phyloP scores from a whole-genome alignment of 2,797 vertebrate species.

The Ciconia nigra region DNA sequence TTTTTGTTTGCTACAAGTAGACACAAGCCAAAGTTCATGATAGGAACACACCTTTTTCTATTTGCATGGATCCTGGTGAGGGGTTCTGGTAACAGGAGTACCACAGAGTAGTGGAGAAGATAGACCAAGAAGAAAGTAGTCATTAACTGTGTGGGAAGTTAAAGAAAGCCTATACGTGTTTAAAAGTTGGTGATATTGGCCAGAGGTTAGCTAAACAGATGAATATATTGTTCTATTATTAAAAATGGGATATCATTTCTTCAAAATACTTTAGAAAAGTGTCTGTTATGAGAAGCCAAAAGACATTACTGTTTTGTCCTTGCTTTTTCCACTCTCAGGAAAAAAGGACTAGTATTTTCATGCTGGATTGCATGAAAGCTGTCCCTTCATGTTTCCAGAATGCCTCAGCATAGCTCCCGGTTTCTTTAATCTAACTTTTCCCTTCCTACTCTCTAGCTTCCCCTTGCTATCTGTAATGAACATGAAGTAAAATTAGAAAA shows the following conservation, averaged over 20 bases:
- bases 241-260: background rate
- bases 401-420: background rate
- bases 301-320: background rate
- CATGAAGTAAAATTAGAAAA: background rate
- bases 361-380: background rate
- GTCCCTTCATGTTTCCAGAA: background rate
- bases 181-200: background rate
- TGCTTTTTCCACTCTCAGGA: background rate
- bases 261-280: background rate
- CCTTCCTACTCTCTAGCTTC: background rate
- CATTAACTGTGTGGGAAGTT: background rate
- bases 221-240: background rate
- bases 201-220: background rate
- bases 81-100: background rate
- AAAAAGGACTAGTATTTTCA: background rate
- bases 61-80: background rate
- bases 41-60: background rate
- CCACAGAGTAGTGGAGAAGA: background rate
- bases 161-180: background rate
- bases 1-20: background rate
- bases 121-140: background rate
- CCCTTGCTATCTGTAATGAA: background rate
- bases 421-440: background rate
- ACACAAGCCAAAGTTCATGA: background rate
- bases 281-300: background rate